Conservation (phyloP, 2,797 vertebrate species). For the Notamacropus eugenii region DNA sequence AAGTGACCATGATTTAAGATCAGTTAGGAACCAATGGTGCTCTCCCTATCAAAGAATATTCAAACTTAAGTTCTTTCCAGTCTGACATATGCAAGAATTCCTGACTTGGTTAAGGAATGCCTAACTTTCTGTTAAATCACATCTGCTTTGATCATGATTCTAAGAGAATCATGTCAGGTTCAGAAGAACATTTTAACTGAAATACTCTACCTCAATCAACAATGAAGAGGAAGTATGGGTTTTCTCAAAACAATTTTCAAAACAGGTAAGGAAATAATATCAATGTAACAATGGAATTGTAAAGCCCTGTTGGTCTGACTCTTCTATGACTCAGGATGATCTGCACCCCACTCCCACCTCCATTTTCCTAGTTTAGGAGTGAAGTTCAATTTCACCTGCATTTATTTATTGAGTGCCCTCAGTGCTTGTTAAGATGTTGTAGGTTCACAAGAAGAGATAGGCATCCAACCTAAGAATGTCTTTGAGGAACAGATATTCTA, state of each 20-base stretch:
- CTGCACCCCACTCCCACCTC: no score
- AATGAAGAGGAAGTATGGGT: not conserved
- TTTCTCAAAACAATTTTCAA: constrained; percentile 52
- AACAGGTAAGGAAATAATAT: constrained; percentile 44
- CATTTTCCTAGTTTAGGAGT: constrained; percentile 8
- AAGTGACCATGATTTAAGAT: not conserved
- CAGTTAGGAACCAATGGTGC: not conserved
- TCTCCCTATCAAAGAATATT: not conserved
- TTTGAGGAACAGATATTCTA: not conserved
- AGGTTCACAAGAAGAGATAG: not conserved
- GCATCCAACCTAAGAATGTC: not conserved
- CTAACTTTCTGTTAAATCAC: constrained; percentile 12
- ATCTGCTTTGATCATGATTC: constrained; percentile 16
- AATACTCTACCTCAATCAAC: constrained; percentile 36
- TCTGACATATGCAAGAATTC: not conserved
- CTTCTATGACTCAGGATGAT: not conserved
- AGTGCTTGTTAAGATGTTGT: not conserved
- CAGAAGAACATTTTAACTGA: constrained; percentile 34
- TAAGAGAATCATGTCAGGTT: not conserved
- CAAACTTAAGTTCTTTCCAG: not conserved
- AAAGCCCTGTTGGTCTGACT: not conserved
- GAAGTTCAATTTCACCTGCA: not conserved
- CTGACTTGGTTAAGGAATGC: constrained; percentile 19
- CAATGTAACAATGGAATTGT: not conserved
- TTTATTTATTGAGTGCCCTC: not conserved